Evolutionary conservation across 2,797 vertebrate species (phyloP).

Genomic region (Momotus momota): DNA sequence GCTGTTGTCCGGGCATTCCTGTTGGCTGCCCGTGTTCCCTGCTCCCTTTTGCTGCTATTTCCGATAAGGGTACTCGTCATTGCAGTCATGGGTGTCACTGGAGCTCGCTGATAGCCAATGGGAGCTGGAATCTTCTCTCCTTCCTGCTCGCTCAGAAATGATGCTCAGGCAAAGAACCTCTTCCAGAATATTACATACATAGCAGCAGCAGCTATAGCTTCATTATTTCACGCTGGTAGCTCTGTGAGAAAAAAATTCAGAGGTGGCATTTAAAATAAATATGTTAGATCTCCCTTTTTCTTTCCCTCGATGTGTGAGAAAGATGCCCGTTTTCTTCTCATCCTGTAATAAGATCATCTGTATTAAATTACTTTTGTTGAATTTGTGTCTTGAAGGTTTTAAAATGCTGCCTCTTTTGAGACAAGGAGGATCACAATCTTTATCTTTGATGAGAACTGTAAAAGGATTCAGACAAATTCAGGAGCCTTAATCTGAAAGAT

Average conservation of each 20-base stretch:
- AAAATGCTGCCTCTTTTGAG: background rate
- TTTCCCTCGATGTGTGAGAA: background rate
- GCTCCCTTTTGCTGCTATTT: fast-evolving
- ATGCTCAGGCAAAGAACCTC: background rate
- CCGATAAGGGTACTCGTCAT: fast-evolving
- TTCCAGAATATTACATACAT: background rate
- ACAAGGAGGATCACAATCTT: background rate
- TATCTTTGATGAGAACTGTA: background rate
- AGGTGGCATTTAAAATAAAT: background rate
- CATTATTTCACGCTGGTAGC: background rate
- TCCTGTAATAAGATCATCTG: background rate
- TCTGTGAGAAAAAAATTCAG: background rate
- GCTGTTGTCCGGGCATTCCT: fast-evolving
- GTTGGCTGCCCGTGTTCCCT: fast-evolving
- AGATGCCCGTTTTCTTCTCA: background rate
- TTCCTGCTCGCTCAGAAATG: background rate
- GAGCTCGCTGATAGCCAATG: fast-evolving
- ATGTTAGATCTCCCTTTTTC: background rate
- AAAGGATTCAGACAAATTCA: background rate
- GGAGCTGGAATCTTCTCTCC: background rate
- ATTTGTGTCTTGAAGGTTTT: background rate
- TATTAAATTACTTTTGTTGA: background rate
- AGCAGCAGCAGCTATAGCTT: background rate
- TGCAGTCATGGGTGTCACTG: fast-evolving
- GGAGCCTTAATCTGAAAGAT: background rate